A percentile compares a stretch with the other conserved stretches of the same genome.
Evolutionary conservation across 2,113 vertebrate species (phyloP).

Genomic region (Uria lomvia): DNA sequence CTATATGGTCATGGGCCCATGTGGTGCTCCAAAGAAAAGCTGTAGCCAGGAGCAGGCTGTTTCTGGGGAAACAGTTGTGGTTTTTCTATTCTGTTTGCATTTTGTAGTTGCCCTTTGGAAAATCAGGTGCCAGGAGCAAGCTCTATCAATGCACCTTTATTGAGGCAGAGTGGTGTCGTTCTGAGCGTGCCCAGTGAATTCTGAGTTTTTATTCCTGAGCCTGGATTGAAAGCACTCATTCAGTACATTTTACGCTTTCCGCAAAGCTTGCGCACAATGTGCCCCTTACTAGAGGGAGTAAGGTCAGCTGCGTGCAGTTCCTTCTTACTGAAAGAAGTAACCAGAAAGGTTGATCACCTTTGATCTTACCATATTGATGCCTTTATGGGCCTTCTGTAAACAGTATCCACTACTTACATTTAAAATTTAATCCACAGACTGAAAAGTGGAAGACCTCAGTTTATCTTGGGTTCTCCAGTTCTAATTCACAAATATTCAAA

Average conservation of each 20-base stretch:
- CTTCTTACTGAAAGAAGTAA: background rate
- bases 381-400: background rate
- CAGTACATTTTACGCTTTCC: background rate
- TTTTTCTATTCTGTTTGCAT: background rate
- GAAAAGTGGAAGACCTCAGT: background rate
- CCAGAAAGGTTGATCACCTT: background rate
- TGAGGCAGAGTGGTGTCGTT: background rate
- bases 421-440: background rate
- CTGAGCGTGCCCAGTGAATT: background rate
- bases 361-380: background rate
- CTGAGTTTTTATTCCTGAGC: background rate
- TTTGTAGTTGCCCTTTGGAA: background rate
- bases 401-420: background rate
- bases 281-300: background rate
- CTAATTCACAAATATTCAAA: background rate
- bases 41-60: background rate
- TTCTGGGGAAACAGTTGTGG: background rate
- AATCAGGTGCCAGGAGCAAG: background rate
- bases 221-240: background rate
- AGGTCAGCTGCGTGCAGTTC: background rate
- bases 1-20: accelerated
- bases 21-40: background rate
- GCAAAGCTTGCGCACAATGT: background rate
- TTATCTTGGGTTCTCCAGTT: background rate
- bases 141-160: background rate